Base-by-base conservation (phyloP, 2,797 vertebrate species). In the Rhinophrynus dorsalis region DNA sequence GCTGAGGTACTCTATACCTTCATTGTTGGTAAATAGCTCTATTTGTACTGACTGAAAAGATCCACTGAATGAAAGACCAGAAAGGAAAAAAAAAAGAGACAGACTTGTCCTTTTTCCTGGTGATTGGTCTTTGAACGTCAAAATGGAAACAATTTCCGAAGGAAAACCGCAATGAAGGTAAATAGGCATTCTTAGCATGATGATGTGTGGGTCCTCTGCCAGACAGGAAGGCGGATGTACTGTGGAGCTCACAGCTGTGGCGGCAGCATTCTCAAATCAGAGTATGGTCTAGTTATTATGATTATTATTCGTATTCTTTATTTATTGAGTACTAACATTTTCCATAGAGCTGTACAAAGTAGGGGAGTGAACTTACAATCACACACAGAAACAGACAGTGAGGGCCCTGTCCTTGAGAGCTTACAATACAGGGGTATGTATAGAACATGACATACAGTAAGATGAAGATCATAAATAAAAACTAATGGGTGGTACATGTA, bases 31-130 rank as follows among this genome's bases (percentile, higher is more conserved):
- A 87, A 84, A 87, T 78, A 82, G 55, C 60, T 80, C 66, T 93
- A 83, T 94, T 94, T 93, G 86, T 79, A 75, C 42, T 79, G 80
- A 81, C 80, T 92, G 91, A 94, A 86, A 65, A 90, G 86, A 77
- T 64, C 40, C 79, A 76, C 74, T 55, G 87, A 88, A 84, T 89
- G 90, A 79, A 82, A 83, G 80, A 59, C 27, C 0, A 0, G 66
- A 50, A 74, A 78, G 75, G 78, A 74, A 61, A 75, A 61, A 48
- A 37, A 56, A 40, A 21, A 63, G 18, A 42, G 18, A 44, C 55
- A 30, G 52, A 42, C 52, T 58, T 40, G 60, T 64, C 40, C 51
- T 15, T 64, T 58, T 72, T 72, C 20, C 54, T 78, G 86, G 84
- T 82, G 82, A 83, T 83, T 24, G 73, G 38, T 77, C 82, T 87